phyloP scores from a whole-genome alignment of 1,140 invertebrate genomes.

The Alviniconcha marisindica region DNA sequence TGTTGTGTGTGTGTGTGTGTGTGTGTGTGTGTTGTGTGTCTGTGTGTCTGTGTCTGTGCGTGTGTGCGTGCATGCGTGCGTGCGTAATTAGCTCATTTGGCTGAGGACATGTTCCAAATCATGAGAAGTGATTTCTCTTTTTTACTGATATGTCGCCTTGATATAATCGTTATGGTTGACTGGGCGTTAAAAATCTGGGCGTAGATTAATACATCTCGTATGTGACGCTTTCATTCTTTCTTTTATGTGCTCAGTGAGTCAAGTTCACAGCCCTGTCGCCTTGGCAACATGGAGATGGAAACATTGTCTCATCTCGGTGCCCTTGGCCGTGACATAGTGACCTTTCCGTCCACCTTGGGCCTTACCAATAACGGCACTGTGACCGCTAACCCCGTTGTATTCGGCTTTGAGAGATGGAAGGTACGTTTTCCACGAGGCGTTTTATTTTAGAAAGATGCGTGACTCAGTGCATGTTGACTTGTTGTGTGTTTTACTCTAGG shows the following conservation, averaged over 20 bases:
- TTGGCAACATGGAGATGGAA: background rate
- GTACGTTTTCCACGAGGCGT: slow-evolving; percentile 9
- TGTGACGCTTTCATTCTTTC: too few relatives aligned
- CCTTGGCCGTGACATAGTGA: slow-evolving; percentile 20
- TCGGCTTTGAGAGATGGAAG: slow-evolving; percentile 21
- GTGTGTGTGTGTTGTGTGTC: slow-evolving; percentile 27
- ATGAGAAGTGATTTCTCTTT: too few relatives aligned
- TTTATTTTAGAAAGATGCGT: too few relatives aligned
- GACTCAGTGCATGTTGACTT: too few relatives aligned
- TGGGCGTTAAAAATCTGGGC: too few relatives aligned
- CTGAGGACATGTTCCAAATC: too few relatives aligned
- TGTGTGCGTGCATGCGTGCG: slow-evolving; percentile 8
- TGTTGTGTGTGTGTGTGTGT: slow-evolving; percentile 1
- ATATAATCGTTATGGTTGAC: too few relatives aligned
- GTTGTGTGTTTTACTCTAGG: too few relatives aligned
- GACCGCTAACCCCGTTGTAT: background rate
- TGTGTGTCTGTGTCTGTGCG: slow-evolving; percentile 33
- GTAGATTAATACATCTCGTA: too few relatives aligned
- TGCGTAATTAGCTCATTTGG: slow-evolving; percentile 1
- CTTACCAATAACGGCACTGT: background rate
- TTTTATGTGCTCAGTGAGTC: too few relatives aligned
- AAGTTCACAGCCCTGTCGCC: background rate
- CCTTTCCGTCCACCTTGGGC: slow-evolving; percentile 1
- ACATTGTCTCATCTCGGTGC: background rate
- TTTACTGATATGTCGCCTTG: too few relatives aligned